Evolutionary conservation across 2,113 vertebrate species (phyloP).

Genomic region (Lophochroa leadbeateri): DNA sequence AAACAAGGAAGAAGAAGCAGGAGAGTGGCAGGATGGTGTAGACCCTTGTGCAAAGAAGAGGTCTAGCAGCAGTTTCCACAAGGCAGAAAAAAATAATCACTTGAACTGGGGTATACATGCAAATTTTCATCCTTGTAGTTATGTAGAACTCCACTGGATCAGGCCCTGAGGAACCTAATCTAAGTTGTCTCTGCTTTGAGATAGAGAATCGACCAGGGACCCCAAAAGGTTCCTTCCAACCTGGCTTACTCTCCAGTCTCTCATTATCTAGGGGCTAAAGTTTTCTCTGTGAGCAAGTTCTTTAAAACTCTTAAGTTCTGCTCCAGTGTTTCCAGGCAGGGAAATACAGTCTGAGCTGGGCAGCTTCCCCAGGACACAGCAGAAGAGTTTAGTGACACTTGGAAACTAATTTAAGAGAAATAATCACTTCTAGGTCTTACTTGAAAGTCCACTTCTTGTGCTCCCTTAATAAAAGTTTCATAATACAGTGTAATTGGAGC

Average conservation of each 20-base stretch:
- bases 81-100: background rate
- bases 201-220: background rate
- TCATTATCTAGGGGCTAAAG: background rate
- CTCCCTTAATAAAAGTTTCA: background rate
- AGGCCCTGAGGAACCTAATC: background rate
- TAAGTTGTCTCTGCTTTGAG: background rate
- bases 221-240: background rate
- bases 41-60: no score
- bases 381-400: background rate
- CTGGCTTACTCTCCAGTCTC: background rate
- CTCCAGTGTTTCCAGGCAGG: background rate
- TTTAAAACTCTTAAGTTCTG: background rate
- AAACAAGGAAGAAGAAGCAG: no score
- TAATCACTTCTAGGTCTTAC: background rate
- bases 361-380: background rate
- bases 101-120: background rate
- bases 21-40: no score
- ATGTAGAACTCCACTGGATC: background rate
- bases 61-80: no score
- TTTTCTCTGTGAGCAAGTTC: background rate
- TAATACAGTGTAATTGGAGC: background rate
- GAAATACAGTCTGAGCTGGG: background rate
- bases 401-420: background rate
- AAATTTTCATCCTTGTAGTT: background rate
- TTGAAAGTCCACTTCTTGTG: background rate